A percentile compares a stretch with the other conserved stretches of the same genome.
These are phyloP conservation scores for Megathymus violae DNA, from an alignment of 1,140 invertebrate genomes.

Conservation along the genomic window DNA sequence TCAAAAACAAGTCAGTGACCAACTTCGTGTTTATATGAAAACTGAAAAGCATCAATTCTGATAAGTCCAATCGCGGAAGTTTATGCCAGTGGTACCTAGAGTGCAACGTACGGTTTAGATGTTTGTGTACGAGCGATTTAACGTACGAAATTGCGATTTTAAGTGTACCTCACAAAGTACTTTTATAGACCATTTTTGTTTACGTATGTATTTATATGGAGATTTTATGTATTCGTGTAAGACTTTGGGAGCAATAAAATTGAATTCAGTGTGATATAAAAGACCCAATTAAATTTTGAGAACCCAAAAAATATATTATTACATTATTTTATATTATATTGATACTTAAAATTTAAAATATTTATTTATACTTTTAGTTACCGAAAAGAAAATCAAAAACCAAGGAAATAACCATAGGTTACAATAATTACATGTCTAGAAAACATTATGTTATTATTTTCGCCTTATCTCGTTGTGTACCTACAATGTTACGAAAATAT, in stretches of 20 bases:
- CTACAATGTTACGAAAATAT: too few species aligned
- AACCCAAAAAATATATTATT: too few species aligned
- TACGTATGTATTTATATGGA: slow-evolving; percentile 25
- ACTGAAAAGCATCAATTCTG: slow-evolving; percentile 32
- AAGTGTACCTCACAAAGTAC: slow-evolving; percentile 28
- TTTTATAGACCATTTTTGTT: slow-evolving; percentile 39
- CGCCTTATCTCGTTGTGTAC: too few species aligned
- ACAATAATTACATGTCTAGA: too few species aligned
- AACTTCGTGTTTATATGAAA: slow-evolving; percentile 44
- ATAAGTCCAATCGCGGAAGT: slow-evolving; percentile 29
- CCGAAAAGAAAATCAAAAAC: too few species aligned
- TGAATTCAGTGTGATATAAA: background rate
- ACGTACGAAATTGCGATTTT: slow-evolving; percentile 50
- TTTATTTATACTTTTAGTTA: too few species aligned
- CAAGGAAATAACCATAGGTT: too few species aligned
- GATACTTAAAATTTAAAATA: too few species aligned
- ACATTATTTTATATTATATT: too few species aligned
- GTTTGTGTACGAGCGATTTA: slow-evolving; percentile 44
- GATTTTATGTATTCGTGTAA: slow-evolving; percentile 17
- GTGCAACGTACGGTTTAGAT: slow-evolving; percentile 44
- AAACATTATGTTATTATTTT: too few species aligned
- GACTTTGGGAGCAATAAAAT: background rate
- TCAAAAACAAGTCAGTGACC: slow-evolving; percentile 49
- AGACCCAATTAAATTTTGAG: too few species aligned
- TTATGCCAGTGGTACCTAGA: slow-evolving; percentile 27